Evolutionary conservation across 2,888 invertebrate species (phyloP), one percentile per base, ranked within the genome.

Genomic region (Palloptera scutellata): DNA sequence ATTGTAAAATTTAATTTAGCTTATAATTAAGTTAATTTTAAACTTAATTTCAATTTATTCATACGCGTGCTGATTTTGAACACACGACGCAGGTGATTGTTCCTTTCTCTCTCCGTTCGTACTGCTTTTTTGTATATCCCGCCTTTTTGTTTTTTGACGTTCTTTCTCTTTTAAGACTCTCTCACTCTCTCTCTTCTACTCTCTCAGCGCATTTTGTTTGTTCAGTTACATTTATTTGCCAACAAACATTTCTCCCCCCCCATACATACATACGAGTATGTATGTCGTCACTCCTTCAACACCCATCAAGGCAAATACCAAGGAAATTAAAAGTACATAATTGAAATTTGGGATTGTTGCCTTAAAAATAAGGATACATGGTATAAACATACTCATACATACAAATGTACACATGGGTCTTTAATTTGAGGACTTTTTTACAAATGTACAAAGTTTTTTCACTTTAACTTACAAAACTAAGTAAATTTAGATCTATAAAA

Each of bases 141-240:
- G 11, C 58, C 20, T 13, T 40, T 20, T 9, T n/a, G 13, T n/a
- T 40, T 40, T 13, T 57, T 13, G 9, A 11, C 3, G 10, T 42
- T 58, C n/a, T 17, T 52, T 19, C n/a, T 52, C 13, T 17, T 9
- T 30, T 30, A 30, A 30, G 6, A 6, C 30, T 30, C 30, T 30
- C 30, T 30, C n/a, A n/a, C n/a, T n/a, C n/a, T n/a, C n/a, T n/a
- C n/a, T 30, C 30, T 30, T 30, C 6, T 6, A 30, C 30, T 30
- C 30, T 30, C 30, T 30, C 30, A 6, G 30, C 30, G 73, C 73
- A 73, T 73, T 73, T 74, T 75, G 73, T 74, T 75, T 75, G 72
- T 72, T 73, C 69, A 70, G 73, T 69, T 55, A 40, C n/a, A 70
- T 70, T 72, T 75, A 74, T 71, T 71, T 71, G 64, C 71, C 67